Evolutionary conservation across 37 sponge, comb jelly and placozoan species (phyloP).

Genomic region (Beroe forskalii): DNA sequence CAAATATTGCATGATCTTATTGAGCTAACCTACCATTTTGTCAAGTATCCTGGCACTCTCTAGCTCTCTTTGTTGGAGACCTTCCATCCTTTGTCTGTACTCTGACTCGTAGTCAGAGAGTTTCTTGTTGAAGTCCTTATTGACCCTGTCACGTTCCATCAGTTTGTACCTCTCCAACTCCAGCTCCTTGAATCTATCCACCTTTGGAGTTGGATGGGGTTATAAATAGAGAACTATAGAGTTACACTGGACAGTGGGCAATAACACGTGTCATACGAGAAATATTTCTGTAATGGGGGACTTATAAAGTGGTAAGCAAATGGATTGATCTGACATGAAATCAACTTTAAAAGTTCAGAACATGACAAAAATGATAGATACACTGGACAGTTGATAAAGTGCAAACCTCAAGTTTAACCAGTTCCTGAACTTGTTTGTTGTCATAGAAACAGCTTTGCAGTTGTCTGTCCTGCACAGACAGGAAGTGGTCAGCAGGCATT

Average conservation of each 20-base stretch:
- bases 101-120: slow-evolving; percentile 41
- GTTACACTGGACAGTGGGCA: too few species aligned
- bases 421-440: slow-evolving; percentile 32
- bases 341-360: too few species aligned
- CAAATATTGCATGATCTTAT: too few species aligned
- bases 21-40: slow-evolving; percentile 37
- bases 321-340: too few species aligned
- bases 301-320: too few species aligned
- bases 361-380: too few species aligned
- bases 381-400: too few species aligned
- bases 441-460: background rate
- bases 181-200: slow-evolving; percentile 51
- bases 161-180: slow-evolving; percentile 9
- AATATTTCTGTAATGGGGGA: too few species aligned
- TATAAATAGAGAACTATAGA: too few species aligned
- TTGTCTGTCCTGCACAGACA: slow-evolving; percentile 19
- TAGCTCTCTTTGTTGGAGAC: slow-evolving; percentile 3
- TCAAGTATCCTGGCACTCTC: slow-evolving; percentile 40
- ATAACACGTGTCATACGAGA: too few species aligned
- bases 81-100: slow-evolving; percentile 34
- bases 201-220: too few species aligned
- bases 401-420: slow-evolving; percentile 41
- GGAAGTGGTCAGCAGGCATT: slow-evolving; percentile 4
- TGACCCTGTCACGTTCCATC: slow-evolving; percentile 1
- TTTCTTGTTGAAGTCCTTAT: slow-evolving; percentile 48